Evolutionary conservation across 2,888 invertebrate genomes (phyloP).

Genomic region (Drosophila merina): DNA sequence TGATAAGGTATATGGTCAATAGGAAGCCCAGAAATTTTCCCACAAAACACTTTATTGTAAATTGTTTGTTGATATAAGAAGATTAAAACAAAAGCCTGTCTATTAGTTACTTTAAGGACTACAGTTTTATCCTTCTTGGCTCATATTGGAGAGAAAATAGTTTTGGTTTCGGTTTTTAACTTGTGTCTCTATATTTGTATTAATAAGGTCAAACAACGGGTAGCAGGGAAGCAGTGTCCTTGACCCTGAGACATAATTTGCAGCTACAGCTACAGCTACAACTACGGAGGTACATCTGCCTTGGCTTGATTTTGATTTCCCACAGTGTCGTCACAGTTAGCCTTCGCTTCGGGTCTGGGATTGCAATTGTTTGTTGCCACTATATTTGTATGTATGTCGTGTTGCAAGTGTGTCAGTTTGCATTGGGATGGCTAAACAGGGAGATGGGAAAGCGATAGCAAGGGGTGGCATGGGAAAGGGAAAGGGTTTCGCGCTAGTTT

Average conservation of each 20-base stretch:
- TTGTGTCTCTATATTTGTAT: constrained; percentile 4
- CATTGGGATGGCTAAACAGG: background rate
- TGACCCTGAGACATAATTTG: constrained; percentile 48
- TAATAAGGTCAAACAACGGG: constrained; percentile 43
- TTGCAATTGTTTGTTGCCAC: constrained; percentile 51
- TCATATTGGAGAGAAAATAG: background rate
- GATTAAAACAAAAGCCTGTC: too few species aligned
- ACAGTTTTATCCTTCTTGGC: background rate
- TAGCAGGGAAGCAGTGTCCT: constrained; percentile 36
- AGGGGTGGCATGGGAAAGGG: constrained; percentile 3
- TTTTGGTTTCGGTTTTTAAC: background rate
- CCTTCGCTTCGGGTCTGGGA: constrained; percentile 55
- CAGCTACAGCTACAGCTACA: constrained; percentile 34
- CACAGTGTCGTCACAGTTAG: constrained; percentile 69
- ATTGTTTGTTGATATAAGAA: too few species aligned
- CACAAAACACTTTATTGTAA: background rate
- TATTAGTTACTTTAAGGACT: background rate
- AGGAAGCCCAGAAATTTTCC: background rate
- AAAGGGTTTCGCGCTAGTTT: constrained; percentile 69
- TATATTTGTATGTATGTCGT: constrained; percentile 15
- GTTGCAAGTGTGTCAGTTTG: constrained; percentile 1
- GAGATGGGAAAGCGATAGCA: background rate
- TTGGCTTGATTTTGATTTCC: constrained; percentile 52
- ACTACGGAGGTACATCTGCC: constrained; percentile 16
- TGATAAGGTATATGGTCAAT: background rate